Evolutionary conservation across 2,113 vertebrate genomes (phyloP).

Genomic region (Tringa solitaria): DNA sequence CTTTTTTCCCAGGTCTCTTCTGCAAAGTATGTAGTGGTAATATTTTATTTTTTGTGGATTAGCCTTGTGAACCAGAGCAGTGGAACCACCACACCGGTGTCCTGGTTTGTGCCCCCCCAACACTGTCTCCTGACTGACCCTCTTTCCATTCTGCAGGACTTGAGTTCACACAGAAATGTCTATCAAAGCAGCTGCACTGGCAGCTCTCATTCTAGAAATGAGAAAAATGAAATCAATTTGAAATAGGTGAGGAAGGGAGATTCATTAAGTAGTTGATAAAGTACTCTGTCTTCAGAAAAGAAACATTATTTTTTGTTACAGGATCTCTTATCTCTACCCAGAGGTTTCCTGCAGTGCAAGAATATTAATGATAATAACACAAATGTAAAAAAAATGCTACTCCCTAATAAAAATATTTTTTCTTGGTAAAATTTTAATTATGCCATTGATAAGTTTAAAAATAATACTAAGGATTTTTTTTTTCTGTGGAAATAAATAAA

Average conservation of each 20-base stretch:
- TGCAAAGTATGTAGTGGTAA: not conserved
- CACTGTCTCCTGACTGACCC: accelerated
- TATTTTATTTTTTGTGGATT: not conserved
- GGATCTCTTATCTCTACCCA: not conserved
- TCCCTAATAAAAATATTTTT: not conserved
- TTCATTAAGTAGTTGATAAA: not conserved
- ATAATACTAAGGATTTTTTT: not conserved
- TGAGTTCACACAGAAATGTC: not conserved
- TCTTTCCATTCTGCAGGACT: not conserved
- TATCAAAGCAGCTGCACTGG: not conserved
- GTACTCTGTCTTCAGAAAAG: not conserved
- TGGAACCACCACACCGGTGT: accelerated
- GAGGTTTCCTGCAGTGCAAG: not conserved
- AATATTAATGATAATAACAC: not conserved
- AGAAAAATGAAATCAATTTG: not conserved
- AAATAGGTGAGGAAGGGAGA: not conserved
- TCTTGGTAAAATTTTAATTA: not conserved
- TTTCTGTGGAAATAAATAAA: not conserved
- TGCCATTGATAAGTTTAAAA: not conserved
- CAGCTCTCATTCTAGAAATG: not conserved
- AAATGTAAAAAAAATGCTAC: not conserved
- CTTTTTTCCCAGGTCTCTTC: not conserved
- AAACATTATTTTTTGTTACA: not conserved
- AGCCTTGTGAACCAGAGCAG: not conserved
- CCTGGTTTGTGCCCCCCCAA: not conserved